Conservation (phyloP, 2,113 vertebrate genomes). For the Pseudolaguvia tuberculata region DNA sequence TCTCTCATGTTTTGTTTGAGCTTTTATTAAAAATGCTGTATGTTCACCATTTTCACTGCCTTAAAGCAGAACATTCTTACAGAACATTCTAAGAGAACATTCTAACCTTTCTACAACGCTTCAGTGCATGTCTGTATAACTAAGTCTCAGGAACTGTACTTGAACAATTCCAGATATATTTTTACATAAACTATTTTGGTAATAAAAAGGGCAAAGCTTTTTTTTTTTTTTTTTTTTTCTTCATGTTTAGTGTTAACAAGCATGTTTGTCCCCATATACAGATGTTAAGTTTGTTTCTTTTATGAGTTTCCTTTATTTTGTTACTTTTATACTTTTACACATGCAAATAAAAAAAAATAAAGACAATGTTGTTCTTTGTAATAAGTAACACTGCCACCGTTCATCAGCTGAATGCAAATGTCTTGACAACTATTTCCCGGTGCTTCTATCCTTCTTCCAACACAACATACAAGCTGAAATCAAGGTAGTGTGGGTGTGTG, state of each 20-base stretch:
- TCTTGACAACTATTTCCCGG: neutral
- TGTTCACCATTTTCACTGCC: constrained; percentile 19
- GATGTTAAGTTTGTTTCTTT: neutral
- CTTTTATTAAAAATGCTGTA: neutral
- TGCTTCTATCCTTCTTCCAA: neutral
- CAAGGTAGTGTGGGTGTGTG: too few relatives aligned
- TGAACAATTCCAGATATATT: neutral
- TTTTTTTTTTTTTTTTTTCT: neutral
- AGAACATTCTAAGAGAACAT: too few relatives aligned
- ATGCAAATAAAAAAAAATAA: neutral
- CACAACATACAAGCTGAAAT: neutral
- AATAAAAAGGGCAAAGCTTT: neutral
- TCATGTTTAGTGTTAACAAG: neutral
- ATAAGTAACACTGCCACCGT: neutral
- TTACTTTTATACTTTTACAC: neutral
- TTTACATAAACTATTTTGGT: constrained; percentile 4
- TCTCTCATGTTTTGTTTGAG: neutral
- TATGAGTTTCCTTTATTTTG: too few relatives aligned
- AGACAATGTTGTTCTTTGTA: neutral
- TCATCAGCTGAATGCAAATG: constrained; percentile 16
- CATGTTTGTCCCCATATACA: neutral
- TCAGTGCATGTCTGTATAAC: neutral
- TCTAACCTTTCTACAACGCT: neutral
- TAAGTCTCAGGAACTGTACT: neutral
- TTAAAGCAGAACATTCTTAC: neutral